phyloP scores from a whole-genome alignment of 2,888 invertebrate species.

The Hermodice carunculata region DNA sequence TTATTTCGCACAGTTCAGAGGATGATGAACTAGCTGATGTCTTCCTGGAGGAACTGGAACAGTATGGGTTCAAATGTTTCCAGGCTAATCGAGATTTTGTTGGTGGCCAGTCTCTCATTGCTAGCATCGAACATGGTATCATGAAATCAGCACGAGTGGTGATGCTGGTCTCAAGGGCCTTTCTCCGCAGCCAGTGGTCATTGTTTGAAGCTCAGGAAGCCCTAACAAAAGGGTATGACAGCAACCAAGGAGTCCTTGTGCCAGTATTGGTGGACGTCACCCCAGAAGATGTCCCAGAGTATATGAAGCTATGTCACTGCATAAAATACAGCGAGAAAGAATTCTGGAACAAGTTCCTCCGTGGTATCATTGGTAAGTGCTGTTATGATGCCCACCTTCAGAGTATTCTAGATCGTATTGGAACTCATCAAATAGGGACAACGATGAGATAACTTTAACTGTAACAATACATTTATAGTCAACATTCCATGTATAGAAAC shows the following conservation, averaged over 20 bases:
- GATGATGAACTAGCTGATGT: constrained; percentile 3
- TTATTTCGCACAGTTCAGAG: constrained; percentile 20
- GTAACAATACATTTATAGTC: not conserved
- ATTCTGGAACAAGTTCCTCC: not conserved
- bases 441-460: not conserved
- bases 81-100: constrained; percentile 11
- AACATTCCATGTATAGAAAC: too few species aligned
- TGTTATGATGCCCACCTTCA: not conserved
- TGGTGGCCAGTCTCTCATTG: constrained; percentile 74
- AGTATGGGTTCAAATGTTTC: constrained; percentile 14
- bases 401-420: not conserved
- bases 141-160: constrained; percentile 75
- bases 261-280: constrained; percentile 4
- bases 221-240: not conserved
- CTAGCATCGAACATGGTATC: constrained; percentile 77
- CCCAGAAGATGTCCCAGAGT: not conserved
- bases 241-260: not conserved
- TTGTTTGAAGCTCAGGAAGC: constrained; percentile 15
- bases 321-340: not conserved
- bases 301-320: not conserved
- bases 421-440: not conserved
- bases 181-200: constrained; percentile 91
- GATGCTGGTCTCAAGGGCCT: constrained; percentile 88
- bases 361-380: not conserved
- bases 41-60: not conserved